phyloP scores from a whole-genome alignment of 1,140 invertebrate species.

The Drosophila mojavensis region DNA sequence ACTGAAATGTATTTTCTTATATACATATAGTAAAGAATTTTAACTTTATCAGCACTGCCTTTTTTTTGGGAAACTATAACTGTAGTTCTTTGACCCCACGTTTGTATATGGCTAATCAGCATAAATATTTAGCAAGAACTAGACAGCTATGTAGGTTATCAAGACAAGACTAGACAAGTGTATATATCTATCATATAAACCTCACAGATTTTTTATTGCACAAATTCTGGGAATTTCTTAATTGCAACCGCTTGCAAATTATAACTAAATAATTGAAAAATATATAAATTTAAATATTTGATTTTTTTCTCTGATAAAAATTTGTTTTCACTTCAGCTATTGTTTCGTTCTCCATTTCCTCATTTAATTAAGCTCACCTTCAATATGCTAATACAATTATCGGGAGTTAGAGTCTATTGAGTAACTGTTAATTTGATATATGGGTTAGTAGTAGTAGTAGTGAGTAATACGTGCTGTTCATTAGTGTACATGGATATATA shows the following conservation, averaged over 20 bases:
- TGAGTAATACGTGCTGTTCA: neutral
- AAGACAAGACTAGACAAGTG: neutral
- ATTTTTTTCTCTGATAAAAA: neutral
- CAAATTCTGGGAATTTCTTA: neutral
- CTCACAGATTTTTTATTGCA: neutral
- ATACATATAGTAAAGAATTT: too few relatives aligned
- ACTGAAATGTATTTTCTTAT: too few relatives aligned
- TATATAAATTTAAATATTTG: too few relatives aligned
- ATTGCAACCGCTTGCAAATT: neutral
- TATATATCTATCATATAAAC: neutral
- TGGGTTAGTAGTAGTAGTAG: neutral
- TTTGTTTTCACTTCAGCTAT: neutral
- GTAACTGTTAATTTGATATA: neutral
- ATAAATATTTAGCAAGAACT: neutral
- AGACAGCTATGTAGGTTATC: neutral
- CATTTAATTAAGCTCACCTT: neutral
- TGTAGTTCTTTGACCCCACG: slow-evolving; percentile 3
- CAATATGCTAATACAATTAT: neutral
- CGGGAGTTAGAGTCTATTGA: neutral
- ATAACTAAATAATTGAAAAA: too few relatives aligned
- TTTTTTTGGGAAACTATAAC: neutral
- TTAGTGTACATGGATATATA: too few relatives aligned
- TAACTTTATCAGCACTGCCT: slow-evolving; percentile 27
- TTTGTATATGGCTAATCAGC: slow-evolving; percentile 3
- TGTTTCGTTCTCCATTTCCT: neutral